Conservation (phyloP, 2,113 vertebrate genomes). For the Cebidichthys violaceus region DNA sequence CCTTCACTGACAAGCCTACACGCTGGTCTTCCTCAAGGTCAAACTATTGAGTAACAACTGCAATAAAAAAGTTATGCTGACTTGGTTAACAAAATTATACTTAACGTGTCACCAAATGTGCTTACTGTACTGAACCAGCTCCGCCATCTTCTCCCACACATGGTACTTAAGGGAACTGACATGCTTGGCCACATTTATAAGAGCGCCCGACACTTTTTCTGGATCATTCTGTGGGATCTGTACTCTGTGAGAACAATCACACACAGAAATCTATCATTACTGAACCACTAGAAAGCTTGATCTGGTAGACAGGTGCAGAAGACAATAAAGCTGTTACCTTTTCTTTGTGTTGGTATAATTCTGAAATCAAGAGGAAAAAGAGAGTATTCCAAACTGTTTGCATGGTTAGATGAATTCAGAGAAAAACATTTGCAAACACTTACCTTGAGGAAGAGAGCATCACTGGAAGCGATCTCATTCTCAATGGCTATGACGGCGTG, state of each 20-base stretch:
- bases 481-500: slow-evolving; percentile 81
- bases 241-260: slow-evolving; percentile 64
- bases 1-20: background rate
- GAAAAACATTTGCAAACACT: background rate
- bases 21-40: background rate
- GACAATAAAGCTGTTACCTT: slow-evolving; percentile 64
- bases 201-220: slow-evolving; percentile 69
- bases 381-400: background rate
- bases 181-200: slow-evolving; percentile 82
- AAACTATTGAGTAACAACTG: background rate
- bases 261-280: background rate
- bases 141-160: slow-evolving; percentile 85
- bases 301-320: background rate
- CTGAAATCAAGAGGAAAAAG: slow-evolving; percentile 66
- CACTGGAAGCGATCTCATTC: slow-evolving; percentile 75
- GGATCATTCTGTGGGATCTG: slow-evolving; percentile 74
- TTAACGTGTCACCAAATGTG: background rate
- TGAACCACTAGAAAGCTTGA: background rate
- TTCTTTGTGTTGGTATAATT: slow-evolving; percentile 80
- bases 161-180: slow-evolving; percentile 82
- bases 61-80: background rate
- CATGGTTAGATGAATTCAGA: background rate
- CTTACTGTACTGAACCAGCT: slow-evolving; percentile 84
- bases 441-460: slow-evolving; percentile 81
- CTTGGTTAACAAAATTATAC: background rate